Evolutionary conservation across 1,140 invertebrate species (phyloP).

Genomic region (Rhyacophila brunnea): DNA sequence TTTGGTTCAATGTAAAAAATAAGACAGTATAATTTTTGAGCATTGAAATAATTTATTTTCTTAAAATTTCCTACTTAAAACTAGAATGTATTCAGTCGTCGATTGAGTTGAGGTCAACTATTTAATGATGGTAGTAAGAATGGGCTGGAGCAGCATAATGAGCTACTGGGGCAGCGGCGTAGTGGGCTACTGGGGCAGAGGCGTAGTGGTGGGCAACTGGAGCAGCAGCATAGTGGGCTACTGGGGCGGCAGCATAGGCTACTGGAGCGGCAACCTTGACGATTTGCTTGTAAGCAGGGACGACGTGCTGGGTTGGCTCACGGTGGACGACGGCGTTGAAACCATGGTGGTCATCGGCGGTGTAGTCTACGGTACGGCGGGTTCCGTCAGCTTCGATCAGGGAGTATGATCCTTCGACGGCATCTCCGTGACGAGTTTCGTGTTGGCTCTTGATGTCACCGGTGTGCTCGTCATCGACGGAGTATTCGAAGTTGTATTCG

Average conservation of each 20-base stretch:
- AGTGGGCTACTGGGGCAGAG: slow-evolving; percentile 32
- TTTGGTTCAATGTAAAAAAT: too few species aligned
- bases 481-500: slow-evolving; percentile 55
- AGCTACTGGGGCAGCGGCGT: too few species aligned
- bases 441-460: slow-evolving; percentile 62
- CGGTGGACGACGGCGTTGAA: slow-evolving; percentile 66
- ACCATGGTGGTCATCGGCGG: slow-evolving; percentile 68
- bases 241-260: slow-evolving; percentile 25
- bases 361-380: slow-evolving; percentile 70
- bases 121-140: slow-evolving; percentile 24
- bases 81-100: not conserved
- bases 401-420: slow-evolving; percentile 59
- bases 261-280: slow-evolving; percentile 30
- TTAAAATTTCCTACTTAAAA: slow-evolving; percentile 26
- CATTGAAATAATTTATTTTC: slow-evolving; percentile 23
- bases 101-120: not conserved
- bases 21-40: too few species aligned
- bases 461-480: slow-evolving; percentile 55
- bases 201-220: too few species aligned
- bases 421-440: slow-evolving; percentile 59
- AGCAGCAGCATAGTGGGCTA: slow-evolving; percentile 40
- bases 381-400: slow-evolving; percentile 65
- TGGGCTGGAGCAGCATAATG: slow-evolving; percentile 21
- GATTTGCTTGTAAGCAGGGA: slow-evolving; percentile 37
- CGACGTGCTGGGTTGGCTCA: slow-evolving; percentile 52